A percentile compares a stretch with the other conserved stretches of the same genome.
phyloP scores from a whole-genome alignment of 2,797 vertebrate genomes.

The Gallinago nigripennis region DNA sequence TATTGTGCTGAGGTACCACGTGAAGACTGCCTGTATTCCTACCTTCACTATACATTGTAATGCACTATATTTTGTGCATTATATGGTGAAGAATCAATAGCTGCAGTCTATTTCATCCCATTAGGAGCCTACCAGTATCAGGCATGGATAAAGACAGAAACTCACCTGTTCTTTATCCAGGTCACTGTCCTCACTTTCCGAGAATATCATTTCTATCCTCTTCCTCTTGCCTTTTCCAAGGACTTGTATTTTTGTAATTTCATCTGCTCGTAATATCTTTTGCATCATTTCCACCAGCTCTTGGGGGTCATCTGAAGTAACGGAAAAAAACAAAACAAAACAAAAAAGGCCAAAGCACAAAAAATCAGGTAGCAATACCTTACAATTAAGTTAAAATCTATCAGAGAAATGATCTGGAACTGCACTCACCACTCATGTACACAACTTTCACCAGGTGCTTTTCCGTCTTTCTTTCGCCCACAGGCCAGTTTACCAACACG shows the following conservation, averaged over 20 bases:
- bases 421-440: constrained; percentile 36
- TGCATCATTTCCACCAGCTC: constrained; percentile 74
- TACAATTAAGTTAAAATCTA: background rate
- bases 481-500: constrained; percentile 25
- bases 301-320: constrained; percentile 58
- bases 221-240: constrained; percentile 76
- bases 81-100: background rate
- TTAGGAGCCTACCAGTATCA: background rate
- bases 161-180: constrained; percentile 70
- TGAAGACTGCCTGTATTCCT: background rate
- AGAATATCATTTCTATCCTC: constrained; percentile 72
- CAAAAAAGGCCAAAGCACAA: constrained; percentile 11
- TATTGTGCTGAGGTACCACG: background rate
- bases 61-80: background rate
- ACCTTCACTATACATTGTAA: background rate
- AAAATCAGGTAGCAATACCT: background rate
- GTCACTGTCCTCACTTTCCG: constrained; percentile 71
- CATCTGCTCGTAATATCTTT: constrained; percentile 69
- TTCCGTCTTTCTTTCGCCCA: constrained; percentile 42
- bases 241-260: constrained; percentile 68
- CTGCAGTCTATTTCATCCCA: background rate
- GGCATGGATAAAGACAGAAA: background rate
- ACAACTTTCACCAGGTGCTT: constrained; percentile 48
- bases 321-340: background rate
- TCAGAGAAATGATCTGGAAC: background rate